Evolutionary conservation across 2,113 vertebrate species (phyloP), one percentile per base, ranked within the genome.

Genomic region (Vulpes ferrilata): DNA sequence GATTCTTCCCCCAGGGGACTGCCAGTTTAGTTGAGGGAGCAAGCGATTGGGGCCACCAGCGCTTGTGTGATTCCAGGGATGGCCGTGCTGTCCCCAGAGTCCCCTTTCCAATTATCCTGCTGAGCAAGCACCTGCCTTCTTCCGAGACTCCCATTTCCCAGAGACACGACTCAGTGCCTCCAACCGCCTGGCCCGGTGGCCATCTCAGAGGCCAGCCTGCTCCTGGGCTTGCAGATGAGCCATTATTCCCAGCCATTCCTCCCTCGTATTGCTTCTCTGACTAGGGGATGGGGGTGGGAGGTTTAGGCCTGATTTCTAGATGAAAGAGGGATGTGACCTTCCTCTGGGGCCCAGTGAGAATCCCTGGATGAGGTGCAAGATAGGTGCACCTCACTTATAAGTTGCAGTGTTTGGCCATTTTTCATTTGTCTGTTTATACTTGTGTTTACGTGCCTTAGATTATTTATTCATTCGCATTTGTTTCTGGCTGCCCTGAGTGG

Each of bases 101-200:
- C 32, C 11, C 81, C 53, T 96, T 95, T 97, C 95, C 93, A 98
- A 97, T 97, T 98, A 98, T 94, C 30, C 71, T 90, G 80, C 87
- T 27, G 69, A 93, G 53, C 57, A 84, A 94, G 85, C 96, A 97
- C 95, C 96, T 97, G 97, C 95, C 71, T 97, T 97, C 95, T 93
- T 96, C n/a, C 0, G 43, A 96, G 97, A 96, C 84, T 93, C 65
- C 53, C 7, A 53, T 93, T 92, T 93, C 90, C 88, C 95, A 69
- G 65, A 88, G 95, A 96, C 59, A 79, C 2, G 1, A 51, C 55
- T 53, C 81, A 30, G 38, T 25, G 92, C 90, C 81, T 76, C 82
- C 38, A 0, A 25, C 53, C 0, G 0, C 30, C n/a, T 23, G 4
- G 71, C 64, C 81, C 15, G 2, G 17, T 15, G 7, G 48, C 83